phyloP scores from a whole-genome alignment of 2,888 invertebrate genomes.

The Mechanitis mazaeus region DNA sequence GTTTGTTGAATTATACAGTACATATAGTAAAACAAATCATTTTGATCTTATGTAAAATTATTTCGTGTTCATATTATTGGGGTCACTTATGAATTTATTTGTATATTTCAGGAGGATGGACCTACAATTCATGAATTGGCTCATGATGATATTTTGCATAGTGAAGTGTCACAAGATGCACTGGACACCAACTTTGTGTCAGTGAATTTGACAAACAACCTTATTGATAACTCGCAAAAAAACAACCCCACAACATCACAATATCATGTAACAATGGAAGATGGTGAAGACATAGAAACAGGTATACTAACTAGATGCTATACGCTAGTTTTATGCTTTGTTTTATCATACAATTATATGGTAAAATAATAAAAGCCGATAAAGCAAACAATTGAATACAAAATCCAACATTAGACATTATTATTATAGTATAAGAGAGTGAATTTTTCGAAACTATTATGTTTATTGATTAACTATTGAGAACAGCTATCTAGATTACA shows the following conservation, averaged over 20 bases:
- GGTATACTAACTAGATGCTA: conserved; percentile 36
- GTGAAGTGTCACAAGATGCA: conserved; percentile 53
- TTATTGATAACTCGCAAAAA: conserved; percentile 20
- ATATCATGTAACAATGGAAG: conserved; percentile 69
- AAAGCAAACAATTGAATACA: neutral
- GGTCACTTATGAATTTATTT: conserved; percentile 2
- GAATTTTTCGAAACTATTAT: no score
- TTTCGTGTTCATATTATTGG: conserved; percentile 2
- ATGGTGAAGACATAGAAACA: conserved; percentile 59
- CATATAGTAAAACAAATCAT: conserved; percentile 28
- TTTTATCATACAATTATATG: neutral
- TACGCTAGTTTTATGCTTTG: neutral
- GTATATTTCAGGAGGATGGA: conserved; percentile 61
- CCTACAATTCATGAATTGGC: conserved; percentile 71
- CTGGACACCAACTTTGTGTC: conserved; percentile 48
- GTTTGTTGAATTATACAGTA: conserved; percentile 40
- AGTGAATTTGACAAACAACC: conserved; percentile 40
- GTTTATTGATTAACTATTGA: no score
- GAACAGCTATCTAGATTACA: no score
- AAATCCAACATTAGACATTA: neutral
- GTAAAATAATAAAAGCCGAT: neutral
- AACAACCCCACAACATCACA: conserved; percentile 43
- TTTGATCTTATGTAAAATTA: conserved; percentile 4
- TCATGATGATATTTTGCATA: conserved; percentile 63
- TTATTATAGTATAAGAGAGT: no score